Base-by-base conservation (phyloP, 2,888 invertebrate species). In the Drosophila leonis region DNA sequence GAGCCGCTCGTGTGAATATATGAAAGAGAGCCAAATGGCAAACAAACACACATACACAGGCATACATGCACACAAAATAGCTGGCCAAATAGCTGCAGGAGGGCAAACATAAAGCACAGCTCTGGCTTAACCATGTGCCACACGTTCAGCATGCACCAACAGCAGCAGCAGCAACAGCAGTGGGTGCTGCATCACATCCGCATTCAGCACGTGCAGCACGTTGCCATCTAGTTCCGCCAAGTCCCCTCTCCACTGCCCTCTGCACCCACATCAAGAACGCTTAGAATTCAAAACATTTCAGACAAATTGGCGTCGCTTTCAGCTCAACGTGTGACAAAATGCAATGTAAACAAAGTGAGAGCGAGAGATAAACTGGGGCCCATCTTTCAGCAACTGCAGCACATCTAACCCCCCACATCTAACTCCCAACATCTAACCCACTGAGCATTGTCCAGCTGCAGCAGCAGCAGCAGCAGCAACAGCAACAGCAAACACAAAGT, bases 291-390 rank as follows among this genome's bases (percentile, higher is more conserved):
- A 84, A 84, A 84, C 84, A 85, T 84, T 84, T 84, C 85, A 87
- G 89, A 87, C 87, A 87, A 87, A 87, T 87, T 87, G 87, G 83
- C 88, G 85, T 79, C 89, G 90, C 88, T 83, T 82, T 84, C 76
- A 82, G 82, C 79, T 31, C 48, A 83, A 88, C 80, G 88, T 85
- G 86, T 83, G 87, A 88, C 87, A 83, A 89, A 89, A 87, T 88
- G 88, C 85, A 89, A 78, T 71, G 81, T 80, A 87, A 84, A 88
- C 84, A 88, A 39, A 54, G 61, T 29, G 37, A 0, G 20, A 31
- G 42, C 5, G 18, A 13, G 13, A 48, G 49, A 13, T 49, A 49
- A 56, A 44, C 56, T 20, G 31, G 51, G 37, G 13, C 13, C 39
- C 54, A 27, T 12, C 54, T 41, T 29, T 29, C 24, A 54, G 24